Evolutionary conservation across 2,113 vertebrate species (phyloP).

Genomic region (Chloroceryle aenea): DNA sequence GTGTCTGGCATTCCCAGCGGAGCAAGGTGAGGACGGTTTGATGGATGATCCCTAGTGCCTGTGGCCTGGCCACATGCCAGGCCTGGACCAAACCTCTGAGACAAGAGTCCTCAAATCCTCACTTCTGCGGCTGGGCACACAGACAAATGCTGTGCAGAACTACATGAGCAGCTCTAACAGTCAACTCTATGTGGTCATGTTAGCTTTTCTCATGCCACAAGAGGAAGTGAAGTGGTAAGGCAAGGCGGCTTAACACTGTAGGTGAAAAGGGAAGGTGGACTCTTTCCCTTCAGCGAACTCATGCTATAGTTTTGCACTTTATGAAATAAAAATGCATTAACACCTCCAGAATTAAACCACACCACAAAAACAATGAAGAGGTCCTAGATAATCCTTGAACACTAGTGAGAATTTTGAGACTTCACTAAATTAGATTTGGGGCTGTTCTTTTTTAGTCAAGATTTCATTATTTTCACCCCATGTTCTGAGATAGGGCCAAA

Average conservation of each 20-base stretch:
- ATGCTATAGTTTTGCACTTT: neutral
- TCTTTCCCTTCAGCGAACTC: neutral
- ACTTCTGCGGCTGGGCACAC: rapidly evolving
- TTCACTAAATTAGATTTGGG: slow-evolving; percentile 6
- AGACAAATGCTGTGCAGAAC: rapidly evolving
- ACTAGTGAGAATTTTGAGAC: slow-evolving; percentile 21
- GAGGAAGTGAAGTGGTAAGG: rapidly evolving
- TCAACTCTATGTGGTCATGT: rapidly evolving
- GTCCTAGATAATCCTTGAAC: neutral
- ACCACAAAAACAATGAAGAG: neutral
- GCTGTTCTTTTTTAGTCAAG: neutral
- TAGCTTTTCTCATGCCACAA: rapidly evolving
- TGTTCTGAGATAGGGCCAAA: neutral
- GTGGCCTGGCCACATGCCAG: neutral
- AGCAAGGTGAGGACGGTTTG: rapidly evolving
- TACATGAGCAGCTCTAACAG: neutral
- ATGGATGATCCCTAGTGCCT: rapidly evolving
- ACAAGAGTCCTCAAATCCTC: neutral
- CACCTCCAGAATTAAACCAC: slow-evolving; percentile 28
- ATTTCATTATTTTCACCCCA: neutral
- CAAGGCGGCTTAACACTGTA: rapidly evolving
- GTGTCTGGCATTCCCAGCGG: rapidly evolving
- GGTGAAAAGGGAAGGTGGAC: neutral
- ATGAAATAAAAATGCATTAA: neutral
- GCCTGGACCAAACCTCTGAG: neutral